These are phyloP conservation scores for Eretmocerus hayati DNA, from an alignment of 2,888 invertebrate genomes.

Conservation along the genomic window DNA sequence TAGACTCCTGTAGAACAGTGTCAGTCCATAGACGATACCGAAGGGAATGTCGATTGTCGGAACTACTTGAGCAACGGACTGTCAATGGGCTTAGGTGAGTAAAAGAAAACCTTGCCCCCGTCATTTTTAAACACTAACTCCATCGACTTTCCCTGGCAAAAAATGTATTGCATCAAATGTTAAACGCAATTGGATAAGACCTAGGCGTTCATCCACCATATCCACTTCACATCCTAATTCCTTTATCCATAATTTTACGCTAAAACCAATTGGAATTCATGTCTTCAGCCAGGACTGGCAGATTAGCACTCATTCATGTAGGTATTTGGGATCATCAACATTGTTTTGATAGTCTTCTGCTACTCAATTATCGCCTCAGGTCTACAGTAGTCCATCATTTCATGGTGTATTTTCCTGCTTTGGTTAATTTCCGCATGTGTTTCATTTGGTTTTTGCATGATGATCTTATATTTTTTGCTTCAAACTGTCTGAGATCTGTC, in stretches of 20 bases:
- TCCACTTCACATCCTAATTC: too few species aligned
- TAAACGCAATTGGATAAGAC: too few species aligned
- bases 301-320: conserved; percentile 13
- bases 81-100: conserved; percentile 45
- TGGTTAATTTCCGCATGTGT: conserved; percentile 17
- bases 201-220: too few species aligned
- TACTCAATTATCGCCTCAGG: conserved; percentile 25
- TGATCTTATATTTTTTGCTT: too few species aligned
- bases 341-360: conserved; percentile 14
- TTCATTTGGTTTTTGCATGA: conserved; percentile 15
- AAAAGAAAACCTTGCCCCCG: conserved; percentile 35
- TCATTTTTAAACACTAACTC: conserved; percentile 17
- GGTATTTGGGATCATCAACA: conserved; percentile 14
- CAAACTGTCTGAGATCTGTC: too few species aligned
- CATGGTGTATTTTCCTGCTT: conserved; percentile 11
- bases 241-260: too few species aligned
- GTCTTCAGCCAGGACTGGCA: conserved; percentile 18
- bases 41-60: conserved; percentile 40
- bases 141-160: conserved; percentile 20
- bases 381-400: conserved; percentile 34
- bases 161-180: too few species aligned
- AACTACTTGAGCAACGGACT: conserved; percentile 43
- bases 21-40: conserved; percentile 43
- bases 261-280: too few species aligned
- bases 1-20: conserved; percentile 44